Base-by-base conservation (phyloP, 2,113 vertebrate species). In the Paracanthobrama guichenoti region DNA sequence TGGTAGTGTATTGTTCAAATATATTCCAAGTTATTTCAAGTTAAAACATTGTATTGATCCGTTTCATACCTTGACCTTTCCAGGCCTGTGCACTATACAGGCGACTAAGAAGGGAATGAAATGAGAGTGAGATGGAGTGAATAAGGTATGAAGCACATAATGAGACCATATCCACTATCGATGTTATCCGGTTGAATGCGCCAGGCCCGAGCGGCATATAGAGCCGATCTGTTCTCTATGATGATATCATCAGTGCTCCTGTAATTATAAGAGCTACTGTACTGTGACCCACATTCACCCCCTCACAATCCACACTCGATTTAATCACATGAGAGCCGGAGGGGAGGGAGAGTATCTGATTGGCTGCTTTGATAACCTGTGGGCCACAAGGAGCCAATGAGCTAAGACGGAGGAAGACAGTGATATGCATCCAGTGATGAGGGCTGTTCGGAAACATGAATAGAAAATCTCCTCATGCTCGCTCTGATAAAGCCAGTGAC, bases 251-350 rank as follows among this genome's bases (percentile, higher is more conserved):
- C 55, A 42, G 75, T 11, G 14, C 6, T 57, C 31, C 39, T 84
- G 57, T 84, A 88, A 90, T 90, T 86, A 88, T 86, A 42, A 86
- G 85, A 80, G 55, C 81, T 76, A 62, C 53, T 81, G 72, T 84
- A 73, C 39, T 48, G 60, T 88, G 89, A 82, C 84, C 71, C 84
- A 84, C 85, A 84, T 87, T 79, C 72, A 28, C 48, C 28, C 46
- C 10, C 14, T 75, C 76, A 60, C 67, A 62, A 75, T 48, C 48
- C 82, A 78, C 60, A 62, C 84, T 62, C 69, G 35, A 75, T 88
- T 85, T 88, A 87, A 89, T 89, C 88, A 87, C 62, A 46, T 22
- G 69, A 20, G 48, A 77, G 84, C 85, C 42, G 9, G 42, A 50
- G 82, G 86, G 28, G 28, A 31, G 62, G 16, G 64, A 78, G 81